Percentiles rank a stretch among this genome's conserved stretches.
Evolutionary conservation across 2,888 invertebrate genomes (phyloP).

Genomic region (Bruchidius siliquastri): DNA sequence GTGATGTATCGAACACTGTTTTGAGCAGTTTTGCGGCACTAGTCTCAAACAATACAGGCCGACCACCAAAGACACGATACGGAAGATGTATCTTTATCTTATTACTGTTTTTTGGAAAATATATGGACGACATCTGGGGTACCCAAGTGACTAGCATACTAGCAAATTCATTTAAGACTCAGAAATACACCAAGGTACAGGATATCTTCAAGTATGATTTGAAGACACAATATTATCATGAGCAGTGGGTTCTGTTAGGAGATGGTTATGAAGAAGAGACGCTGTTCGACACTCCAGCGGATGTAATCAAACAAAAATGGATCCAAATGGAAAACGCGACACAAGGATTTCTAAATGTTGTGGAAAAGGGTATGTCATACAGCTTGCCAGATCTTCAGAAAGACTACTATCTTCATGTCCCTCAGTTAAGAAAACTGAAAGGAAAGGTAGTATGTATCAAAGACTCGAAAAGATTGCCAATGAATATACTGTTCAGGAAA

Average conservation of each 20-base stretch:
- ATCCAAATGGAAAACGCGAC: not conserved
- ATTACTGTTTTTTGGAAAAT: not conserved
- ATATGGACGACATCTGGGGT: not conserved
- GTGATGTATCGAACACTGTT: not conserved
- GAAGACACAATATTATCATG: not conserved
- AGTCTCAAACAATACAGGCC: not conserved
- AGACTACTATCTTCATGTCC: not conserved
- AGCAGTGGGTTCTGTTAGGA: too few relatives aligned
- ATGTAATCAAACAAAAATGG: not conserved
- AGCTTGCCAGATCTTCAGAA: not conserved
- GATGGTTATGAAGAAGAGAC: not conserved
- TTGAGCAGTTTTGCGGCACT: not conserved
- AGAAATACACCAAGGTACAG: not conserved
- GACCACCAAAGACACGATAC: not conserved
- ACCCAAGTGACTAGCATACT: not conserved
- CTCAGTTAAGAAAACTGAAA: not conserved
- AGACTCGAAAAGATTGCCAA: not conserved
- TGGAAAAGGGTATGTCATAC: not conserved
- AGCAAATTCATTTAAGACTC: not conserved
- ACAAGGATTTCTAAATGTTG: not conserved
- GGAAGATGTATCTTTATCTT: not conserved
- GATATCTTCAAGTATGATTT: not conserved
- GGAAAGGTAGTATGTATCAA: not conserved
- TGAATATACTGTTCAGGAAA: not conserved
- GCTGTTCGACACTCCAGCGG: not conserved